Base-by-base conservation (phyloP, 2,797 vertebrate species). In the Sitta carolinensis region DNA sequence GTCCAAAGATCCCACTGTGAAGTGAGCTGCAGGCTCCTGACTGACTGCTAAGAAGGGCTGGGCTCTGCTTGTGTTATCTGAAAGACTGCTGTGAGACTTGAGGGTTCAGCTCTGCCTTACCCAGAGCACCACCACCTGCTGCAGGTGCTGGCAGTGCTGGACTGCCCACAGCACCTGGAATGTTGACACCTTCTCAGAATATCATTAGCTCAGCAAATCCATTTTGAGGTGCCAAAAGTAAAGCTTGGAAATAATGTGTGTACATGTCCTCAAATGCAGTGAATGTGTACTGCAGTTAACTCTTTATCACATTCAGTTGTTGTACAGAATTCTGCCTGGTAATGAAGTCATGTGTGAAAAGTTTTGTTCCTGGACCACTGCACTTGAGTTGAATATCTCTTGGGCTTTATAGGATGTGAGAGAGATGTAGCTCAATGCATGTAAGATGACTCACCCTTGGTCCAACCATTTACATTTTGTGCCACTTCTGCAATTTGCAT, bases 1-100 rank as follows among this genome's bases (percentile, higher is more conserved):
- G 57, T 84, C 77, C 87, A 82, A 30, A 64, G 66, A 38, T 93
- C 68, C 81, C 10, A 6, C 62, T 85, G 84, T 77, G 92, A 80
- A 63, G 68, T 1, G 48, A 89, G 93, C 79, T 40, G 72, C 76
- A 67, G 75, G 83, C 59, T 67, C 38, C 76, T 62, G 57, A 48
- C 8, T 1, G 22, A 26, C 58, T 66, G 67, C 78, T 32, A 7
- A 22, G 73, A 52, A 62, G 68, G 88, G 81, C 36, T 77, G 84
- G 48, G 18, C 63, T 87, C 62, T 62, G 61, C 73, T 17, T 57
- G 40, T 23, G 0, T 89, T 63, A 59, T 36, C 93, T 73, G 27
- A 25, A 54, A 84, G 63, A 5, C 18, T 51, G 16, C 72, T 58
- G 5, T 13, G 25, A 29, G 1, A 2, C n/a, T 11, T 36, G 1